Base-by-base conservation (phyloP, 2,113 vertebrate species). In the Atherinomorus stipes region DNA sequence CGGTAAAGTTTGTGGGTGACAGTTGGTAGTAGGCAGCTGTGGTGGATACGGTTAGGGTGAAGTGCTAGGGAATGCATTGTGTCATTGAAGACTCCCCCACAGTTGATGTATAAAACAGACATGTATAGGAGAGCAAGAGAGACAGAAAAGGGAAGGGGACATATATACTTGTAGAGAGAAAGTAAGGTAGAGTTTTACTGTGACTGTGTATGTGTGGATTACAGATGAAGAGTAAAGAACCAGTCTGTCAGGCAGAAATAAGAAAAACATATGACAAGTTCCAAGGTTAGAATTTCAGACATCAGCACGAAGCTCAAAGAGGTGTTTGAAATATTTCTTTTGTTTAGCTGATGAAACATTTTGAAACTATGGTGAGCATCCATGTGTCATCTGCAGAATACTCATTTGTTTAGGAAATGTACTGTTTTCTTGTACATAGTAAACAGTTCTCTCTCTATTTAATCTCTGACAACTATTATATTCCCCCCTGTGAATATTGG, bases 401-500 rank as follows among this genome's bases (percentile, higher is more conserved):
- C 31, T 62, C 47, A 71, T 90, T 91, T 78, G 71, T 87, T 88
- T 89, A 67, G 49, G 47, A 79, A 73, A 45, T 61, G 83, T 84
- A 47, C 63, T 84, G 45, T 65, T 78, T 51, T 70, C 82, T 86
- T 61, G 56, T 70, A 57, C 63, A 64, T 49, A 28, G 77, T 69
- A 68, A 85, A 68, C 75, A 73, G 22, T 80, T 83, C 75, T 66
- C 81, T 77, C 59, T 85, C 80, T 45, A 64, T 84, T 82, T 90
- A 85, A 76, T 78, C 64, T 85, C 64, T 74, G 89, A 87, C 88
- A 92, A 80, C 76, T 76, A 64, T 85, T 80, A 74, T 76, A 80
- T 84, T 59, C 67, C 81, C 74, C 51, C 52, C 31, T 66, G 45
- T 63, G 28, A 34, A 34, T 34, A 34, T 34, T 34, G 31, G 15